Evolutionary conservation across 2,888 invertebrate genomes (phyloP).

Genomic region (Drosophila tanythrix): DNA sequence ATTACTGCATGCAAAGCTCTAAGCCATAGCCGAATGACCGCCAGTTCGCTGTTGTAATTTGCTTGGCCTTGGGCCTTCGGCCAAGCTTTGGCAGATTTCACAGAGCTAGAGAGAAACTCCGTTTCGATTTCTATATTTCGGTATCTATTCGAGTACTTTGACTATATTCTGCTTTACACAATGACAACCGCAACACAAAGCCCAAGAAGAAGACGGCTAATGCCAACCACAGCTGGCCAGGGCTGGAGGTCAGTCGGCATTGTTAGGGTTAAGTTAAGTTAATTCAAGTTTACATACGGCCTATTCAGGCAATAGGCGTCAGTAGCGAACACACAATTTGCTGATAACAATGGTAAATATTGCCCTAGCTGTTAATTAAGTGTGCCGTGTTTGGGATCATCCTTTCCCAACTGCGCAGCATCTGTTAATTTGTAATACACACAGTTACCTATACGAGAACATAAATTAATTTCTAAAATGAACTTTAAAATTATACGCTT

Average conservation of each 20-base stretch:
- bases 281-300: slow-evolving; percentile 71
- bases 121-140: slow-evolving; percentile 40
- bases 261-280: slow-evolving; percentile 58
- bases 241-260: slow-evolving; percentile 65
- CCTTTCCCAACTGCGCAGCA: slow-evolving; percentile 22
- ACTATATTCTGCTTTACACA: slow-evolving; percentile 61
- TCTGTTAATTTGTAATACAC: slow-evolving; percentile 43
- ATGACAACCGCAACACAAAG: slow-evolving; percentile 57
- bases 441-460: not conserved
- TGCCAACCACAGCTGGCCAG: slow-evolving; percentile 49
- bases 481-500: slow-evolving; percentile 51
- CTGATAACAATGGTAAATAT: slow-evolving; percentile 47
- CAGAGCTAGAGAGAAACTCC: slow-evolving; percentile 72
- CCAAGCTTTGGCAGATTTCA: slow-evolving; percentile 72
- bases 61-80: slow-evolving; percentile 57
- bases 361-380: slow-evolving; percentile 53
- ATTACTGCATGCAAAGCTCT: slow-evolving; percentile 62
- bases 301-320: slow-evolving; percentile 18
- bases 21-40: slow-evolving; percentile 49
- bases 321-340: slow-evolving; percentile 13
- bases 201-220: slow-evolving; percentile 36
- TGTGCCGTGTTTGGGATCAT: slow-evolving; percentile 18
- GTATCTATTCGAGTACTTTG: slow-evolving; percentile 50
- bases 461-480: slow-evolving; percentile 48
- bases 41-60: slow-evolving; percentile 42